A percentile compares a stretch with the other conserved stretches of the same genome.
phyloP scores from a whole-genome alignment of 2,888 invertebrate species.

The Perizoma affinitatum region DNA sequence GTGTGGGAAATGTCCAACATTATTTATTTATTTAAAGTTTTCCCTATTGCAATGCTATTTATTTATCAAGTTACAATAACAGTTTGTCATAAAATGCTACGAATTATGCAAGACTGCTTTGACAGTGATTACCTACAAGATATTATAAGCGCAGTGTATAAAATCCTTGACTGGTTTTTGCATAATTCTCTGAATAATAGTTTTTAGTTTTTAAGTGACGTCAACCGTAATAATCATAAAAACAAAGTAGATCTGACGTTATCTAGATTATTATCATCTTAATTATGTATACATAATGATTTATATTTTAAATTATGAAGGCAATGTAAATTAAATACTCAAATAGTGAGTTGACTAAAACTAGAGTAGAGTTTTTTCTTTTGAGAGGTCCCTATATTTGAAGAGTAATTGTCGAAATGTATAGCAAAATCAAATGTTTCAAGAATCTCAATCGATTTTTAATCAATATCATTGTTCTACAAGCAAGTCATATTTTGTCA shows the following conservation, averaged over 20 bases:
- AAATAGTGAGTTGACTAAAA: too few relatives aligned
- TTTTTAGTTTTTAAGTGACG: slow-evolving; percentile 19
- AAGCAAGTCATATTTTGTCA: too few relatives aligned
- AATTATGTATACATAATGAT: not conserved
- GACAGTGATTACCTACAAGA: not conserved
- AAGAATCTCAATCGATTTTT: too few relatives aligned
- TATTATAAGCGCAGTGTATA: slow-evolving; percentile 20
- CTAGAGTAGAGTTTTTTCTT: too few relatives aligned
- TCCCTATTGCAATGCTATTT: not conserved
- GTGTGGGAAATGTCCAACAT: too few relatives aligned
- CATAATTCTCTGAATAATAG: slow-evolving; percentile 21
- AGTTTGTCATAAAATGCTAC: slow-evolving; percentile 9
- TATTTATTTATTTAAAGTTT: too few relatives aligned
- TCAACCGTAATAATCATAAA: slow-evolving; percentile 21
- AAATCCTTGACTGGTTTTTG: slow-evolving; percentile 36
- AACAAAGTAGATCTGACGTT: slow-evolving; percentile 11
- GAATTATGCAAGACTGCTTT: slow-evolving; percentile 7
- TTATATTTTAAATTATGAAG: not conserved
- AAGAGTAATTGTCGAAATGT: too few relatives aligned
- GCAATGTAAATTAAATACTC: not conserved
- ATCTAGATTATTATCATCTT: slow-evolving; percentile 19
- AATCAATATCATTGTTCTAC: too few relatives aligned
- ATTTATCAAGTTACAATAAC: not conserved
- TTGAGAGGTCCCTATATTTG: too few relatives aligned
- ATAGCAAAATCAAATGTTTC: too few relatives aligned